phyloP scores from a whole-genome alignment of 2,113 vertebrate genomes.

The Elgaria multicarinata region DNA sequence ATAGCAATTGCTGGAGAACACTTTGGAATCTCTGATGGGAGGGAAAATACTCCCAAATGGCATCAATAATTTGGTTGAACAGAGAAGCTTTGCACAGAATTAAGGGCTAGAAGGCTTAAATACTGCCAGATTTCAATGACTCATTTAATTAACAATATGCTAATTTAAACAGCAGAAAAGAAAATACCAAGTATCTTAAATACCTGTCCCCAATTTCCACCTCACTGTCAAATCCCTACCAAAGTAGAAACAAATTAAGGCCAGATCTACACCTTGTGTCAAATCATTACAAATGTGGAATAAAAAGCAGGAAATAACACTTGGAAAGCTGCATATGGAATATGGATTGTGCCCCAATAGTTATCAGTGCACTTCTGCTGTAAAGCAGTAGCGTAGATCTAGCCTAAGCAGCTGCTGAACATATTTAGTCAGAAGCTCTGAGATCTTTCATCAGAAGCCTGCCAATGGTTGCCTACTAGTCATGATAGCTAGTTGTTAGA shows the following conservation, averaged over 20 bases:
- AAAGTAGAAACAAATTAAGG: background rate
- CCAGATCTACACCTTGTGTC: no score
- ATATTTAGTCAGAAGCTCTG: background rate
- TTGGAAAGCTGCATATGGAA: no score
- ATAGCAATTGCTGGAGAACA: background rate
- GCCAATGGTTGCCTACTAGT: background rate
- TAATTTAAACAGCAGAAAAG: background rate
- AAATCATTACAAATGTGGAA: no score
- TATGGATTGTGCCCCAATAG: no score
- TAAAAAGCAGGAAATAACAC: no score
- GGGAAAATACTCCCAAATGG: background rate
- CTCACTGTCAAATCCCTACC: background rate
- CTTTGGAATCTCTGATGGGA: background rate
- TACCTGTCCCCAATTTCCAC: background rate
- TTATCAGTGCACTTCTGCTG: no score
- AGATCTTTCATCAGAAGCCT: background rate
- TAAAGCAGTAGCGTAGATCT: no score
- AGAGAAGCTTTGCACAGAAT: background rate
- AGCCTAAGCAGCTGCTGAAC: background rate
- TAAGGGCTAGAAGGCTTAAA: background rate
- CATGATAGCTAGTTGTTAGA: background rate
- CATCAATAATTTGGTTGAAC: background rate
- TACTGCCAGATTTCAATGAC: background rate
- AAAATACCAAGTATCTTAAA: background rate
- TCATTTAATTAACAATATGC: slow-evolving; percentile 5